These are phyloP conservation scores for Eriocheir sinensis DNA, from an alignment of 1,140 invertebrate genomes.

Conservation along the genomic window DNA sequence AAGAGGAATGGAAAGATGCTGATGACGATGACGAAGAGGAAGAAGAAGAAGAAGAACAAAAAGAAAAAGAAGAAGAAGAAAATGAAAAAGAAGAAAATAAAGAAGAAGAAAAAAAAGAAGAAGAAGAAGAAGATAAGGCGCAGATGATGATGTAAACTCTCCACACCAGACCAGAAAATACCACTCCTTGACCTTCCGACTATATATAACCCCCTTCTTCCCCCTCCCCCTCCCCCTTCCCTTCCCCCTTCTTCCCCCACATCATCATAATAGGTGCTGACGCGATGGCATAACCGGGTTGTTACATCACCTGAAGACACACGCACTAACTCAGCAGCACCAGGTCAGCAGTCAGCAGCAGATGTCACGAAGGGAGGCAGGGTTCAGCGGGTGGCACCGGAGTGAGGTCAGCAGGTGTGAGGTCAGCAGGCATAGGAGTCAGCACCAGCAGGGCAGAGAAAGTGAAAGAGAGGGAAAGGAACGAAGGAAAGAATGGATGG, in stretches of 20 bases:
- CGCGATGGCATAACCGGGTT: no score
- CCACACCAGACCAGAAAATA: no score
- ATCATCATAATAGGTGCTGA: no score
- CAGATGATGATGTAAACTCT: no score
- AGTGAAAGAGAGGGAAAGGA: no score
- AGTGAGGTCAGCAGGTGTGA: background rate
- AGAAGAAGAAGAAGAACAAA: background rate
- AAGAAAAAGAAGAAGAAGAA: background rate
- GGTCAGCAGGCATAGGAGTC: background rate
- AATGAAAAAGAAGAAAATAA: no score
- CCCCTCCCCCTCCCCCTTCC: no score
- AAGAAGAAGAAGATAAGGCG: constrained; percentile 11
- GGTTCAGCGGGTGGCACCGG: background rate
- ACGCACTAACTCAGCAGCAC: background rate
- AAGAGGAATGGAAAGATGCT: background rate
- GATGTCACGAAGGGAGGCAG: background rate
- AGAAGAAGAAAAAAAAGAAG: constrained; percentile 31
- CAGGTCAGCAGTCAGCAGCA: background rate
- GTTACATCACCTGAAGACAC: no score
- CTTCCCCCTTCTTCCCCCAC: no score
- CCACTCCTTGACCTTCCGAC: no score
- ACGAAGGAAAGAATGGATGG: no score
- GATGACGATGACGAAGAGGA: background rate
- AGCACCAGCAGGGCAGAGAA: background rate
- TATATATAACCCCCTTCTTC: no score